Base-by-base conservation (phyloP, 1,140 invertebrate species). In the Dendroctonus ponderosae region DNA sequence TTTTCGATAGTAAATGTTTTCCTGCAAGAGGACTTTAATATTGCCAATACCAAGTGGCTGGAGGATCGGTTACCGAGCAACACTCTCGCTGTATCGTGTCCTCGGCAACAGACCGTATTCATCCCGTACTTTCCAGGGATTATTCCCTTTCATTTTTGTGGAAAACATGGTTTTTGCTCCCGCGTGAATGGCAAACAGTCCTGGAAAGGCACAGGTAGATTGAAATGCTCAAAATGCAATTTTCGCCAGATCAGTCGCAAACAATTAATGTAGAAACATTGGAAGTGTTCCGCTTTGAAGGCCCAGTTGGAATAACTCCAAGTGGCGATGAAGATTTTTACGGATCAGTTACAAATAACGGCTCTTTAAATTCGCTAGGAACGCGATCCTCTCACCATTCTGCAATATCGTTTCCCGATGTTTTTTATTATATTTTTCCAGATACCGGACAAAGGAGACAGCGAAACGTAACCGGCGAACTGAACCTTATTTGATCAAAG, bases 71-170 rank as follows among this genome's bases (percentile, higher is more conserved):
- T 67, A 73, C 68, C 69, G 70, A 52, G 74, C 74, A 76, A 76
- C 74, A 73, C 67, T 67, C 72, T 72, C 74, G 73, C 70, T 74
- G 72, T 74, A 70, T 74, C 72, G 71, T 76, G 71, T 73, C 74
- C 74, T 72, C 74, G 74, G 74, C 75, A 74, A 74, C 74, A 70
- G 59, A 58, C 43, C 53, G 44, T 58, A 43, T 58, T 54, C 52
- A 54, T 54, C 38, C 15, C 11, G 11, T 44, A 58, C 14, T 44
- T 58, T 44, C 9, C 43, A 46, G 7, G 40, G 56, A 58, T 58
- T 58, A 44, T 26, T 44, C 41, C 11, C 39, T 56, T 26, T 41
- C 53, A 56, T 51, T 51, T 51, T 51, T 51, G 7, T 46, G 44
- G 49, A 11, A 51, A 51, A 51, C 7, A 26, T 26, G 26, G 26